Evolutionary conservation across 2,888 invertebrate species (phyloP).

Genomic region (Lacanobia oleracea): DNA sequence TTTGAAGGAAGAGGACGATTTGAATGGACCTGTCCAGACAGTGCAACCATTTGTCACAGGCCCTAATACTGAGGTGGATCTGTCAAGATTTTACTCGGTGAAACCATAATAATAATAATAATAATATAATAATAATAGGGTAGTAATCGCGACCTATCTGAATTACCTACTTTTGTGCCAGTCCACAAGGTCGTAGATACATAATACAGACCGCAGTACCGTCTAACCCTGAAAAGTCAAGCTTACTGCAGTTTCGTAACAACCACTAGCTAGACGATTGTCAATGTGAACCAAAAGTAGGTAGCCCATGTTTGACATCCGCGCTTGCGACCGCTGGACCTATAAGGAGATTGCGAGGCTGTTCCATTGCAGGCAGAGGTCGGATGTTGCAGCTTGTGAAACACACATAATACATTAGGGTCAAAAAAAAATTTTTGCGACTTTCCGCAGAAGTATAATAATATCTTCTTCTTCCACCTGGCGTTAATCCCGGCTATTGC

Average conservation of each 20-base stretch:
- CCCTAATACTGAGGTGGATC: too few relatives aligned
- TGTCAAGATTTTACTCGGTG: too few relatives aligned
- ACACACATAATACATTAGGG: not conserved
- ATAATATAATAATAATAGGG: too few relatives aligned
- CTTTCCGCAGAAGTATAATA: too few relatives aligned
- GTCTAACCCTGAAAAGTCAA: slow-evolving; percentile 9
- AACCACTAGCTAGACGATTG: slow-evolving; percentile 2
- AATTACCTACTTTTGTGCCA: not conserved
- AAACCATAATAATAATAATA: too few relatives aligned
- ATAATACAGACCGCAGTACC: too few relatives aligned
- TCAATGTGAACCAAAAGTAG: slow-evolving; percentile 14
- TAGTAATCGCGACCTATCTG: not conserved
- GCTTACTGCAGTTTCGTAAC: slow-evolving; percentile 17
- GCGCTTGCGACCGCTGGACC: slow-evolving; percentile 3
- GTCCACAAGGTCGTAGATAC: too few relatives aligned
- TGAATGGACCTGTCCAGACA: too few relatives aligned
- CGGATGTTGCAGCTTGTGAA: not conserved
- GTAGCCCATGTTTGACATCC: not conserved
- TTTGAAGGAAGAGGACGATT: too few relatives aligned
- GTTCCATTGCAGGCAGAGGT: slow-evolving; percentile 12
- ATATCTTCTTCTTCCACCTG: too few relatives aligned
- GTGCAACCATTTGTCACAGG: too few relatives aligned
- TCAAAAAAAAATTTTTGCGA: not conserved
- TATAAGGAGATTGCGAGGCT: slow-evolving; percentile 31
- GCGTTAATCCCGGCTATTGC: too few relatives aligned